Base-by-base conservation (phyloP, 2,888 invertebrate genomes). In the Drosophila mimetica region DNA sequence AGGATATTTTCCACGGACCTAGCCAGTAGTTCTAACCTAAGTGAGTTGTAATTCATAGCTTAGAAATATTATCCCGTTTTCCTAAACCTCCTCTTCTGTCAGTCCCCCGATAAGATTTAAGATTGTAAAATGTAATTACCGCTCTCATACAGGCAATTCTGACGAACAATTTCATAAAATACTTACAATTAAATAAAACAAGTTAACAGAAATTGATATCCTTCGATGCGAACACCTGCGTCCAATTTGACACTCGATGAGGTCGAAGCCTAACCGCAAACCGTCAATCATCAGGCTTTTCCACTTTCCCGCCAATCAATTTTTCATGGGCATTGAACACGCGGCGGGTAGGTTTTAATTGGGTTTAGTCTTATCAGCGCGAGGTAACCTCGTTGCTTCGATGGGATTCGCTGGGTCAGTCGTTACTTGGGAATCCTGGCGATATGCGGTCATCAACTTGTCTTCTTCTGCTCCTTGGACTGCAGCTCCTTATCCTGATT, bases 381-480 rank as follows among this genome's bases (percentile, higher is more conserved):
- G 60, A 85, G 71, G 48, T 52, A 50, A 65, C 65, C 14, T 75
- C 46, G 61, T 11, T 22, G 37, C 51, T 53, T 67, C 71, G 72
- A 18, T 28, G 42, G 28, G 28, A 2, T 60, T 14, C 39, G 70
- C 61, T 51, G 57, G 55, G 16, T 87, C 44, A 89, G 88, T 89
- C 66, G 22, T 14, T 37, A 74, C 74, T 74, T 14, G 32, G 57
- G 48, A 28, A 61, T 63, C 57, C 54, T 39, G 42, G 50, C 69
- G 78, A 61, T 64, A 89, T 89, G 89, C 78, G 71, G 77, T 47
- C 64, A 46, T 58, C 74, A 36, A 57, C 42, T 8, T 22, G 34
- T 2, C 14, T 65, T 16, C 96, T 96, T 92, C 93, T 96, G 94
- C 96, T 97, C 92, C 94, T 71, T 71, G 82, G 79, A 7, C 57